A percentile compares a stretch with the other conserved stretches of the same genome.
Conservation (phyloP, 2,113 vertebrate species). For the Phoenicopterus ruber region DNA sequence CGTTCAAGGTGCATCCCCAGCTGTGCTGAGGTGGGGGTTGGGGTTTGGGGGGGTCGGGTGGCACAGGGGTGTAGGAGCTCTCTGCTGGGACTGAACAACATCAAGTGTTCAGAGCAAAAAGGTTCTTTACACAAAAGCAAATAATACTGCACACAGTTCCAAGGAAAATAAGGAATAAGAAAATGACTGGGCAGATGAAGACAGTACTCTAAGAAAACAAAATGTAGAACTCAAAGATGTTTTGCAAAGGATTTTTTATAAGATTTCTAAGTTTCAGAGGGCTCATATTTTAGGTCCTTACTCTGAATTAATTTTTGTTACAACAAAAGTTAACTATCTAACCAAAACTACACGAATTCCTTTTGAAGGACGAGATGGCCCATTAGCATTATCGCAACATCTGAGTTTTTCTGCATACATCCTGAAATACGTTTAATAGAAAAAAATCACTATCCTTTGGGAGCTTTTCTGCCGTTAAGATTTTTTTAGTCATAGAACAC, state of each 20-base stretch:
- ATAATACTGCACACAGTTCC: neutral
- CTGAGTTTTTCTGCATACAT: neutral
- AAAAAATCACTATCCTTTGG: neutral
- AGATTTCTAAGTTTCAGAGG: neutral
- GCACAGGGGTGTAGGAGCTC: neutral
- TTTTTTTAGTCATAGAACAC: neutral
- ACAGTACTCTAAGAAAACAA: neutral
- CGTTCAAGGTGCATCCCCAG: neutral
- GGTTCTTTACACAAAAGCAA: neutral
- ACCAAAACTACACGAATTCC: neutral
- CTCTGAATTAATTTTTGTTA: neutral
- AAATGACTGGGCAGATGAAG: neutral
- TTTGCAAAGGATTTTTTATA: neutral
- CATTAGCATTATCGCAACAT: neutral
- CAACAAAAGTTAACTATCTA: neutral
- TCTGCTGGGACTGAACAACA: neutral
- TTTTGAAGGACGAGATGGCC: neutral
- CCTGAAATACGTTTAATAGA: neutral
- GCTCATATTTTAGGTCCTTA: neutral
- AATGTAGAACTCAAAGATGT: neutral
- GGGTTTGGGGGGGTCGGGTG: no score
- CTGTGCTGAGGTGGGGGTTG: neutral
- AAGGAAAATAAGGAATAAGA: neutral
- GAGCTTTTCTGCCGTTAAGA: neutral
- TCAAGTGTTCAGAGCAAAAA: neutral